Evolutionary conservation across 2,113 vertebrate genomes (phyloP), one percentile per base, ranked within the genome.

Genomic region (Anguilla japonica): DNA sequence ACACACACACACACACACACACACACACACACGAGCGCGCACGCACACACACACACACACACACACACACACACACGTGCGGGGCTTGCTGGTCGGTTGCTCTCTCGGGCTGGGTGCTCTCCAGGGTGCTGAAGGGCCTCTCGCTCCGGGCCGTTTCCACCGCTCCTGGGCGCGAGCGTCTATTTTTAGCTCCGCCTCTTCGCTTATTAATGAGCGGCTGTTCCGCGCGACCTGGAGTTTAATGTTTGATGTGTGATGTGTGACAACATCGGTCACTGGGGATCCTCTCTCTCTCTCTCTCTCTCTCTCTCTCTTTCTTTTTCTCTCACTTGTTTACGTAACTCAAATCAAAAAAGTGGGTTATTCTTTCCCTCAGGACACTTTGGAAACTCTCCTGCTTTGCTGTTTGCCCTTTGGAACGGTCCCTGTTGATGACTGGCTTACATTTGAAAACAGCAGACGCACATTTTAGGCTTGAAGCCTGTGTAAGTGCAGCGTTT

Each of bases 201-300:
- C 93, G 89, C 91, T 94, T 94, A 94, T 95, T 95, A 95, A 95
- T 93, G 91, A 92, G 88, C 90, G 84, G 91, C 91, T 95, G 93
- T 95, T 95, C 94, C 94, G 93, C 94, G 92, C 91, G 93, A 95
- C 94, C 92, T 85, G 90, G 86, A 93, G 93, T 34, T 5, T 94
- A 91, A 93, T 95, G 92, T 95, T 95, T 93, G 93, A 93, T 95
- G 94, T 94, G 94, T 93, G 92, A 94, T 94, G n/a, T n/a, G n/a
- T n/a, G 93, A 94, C 92, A 95, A 91, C 89, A 89, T 89, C 56
- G 88, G 91, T 94, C 93, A 91, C 91, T 34, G 29, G 91, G 93
- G 95, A 93, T 89, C 88, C 91, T 90, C 90, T 88, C 80, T 56
- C 5, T 22, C 0, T 40, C 40, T 15, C 20, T 39, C 26, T 60